A percentile compares a stretch with the other conserved stretches of the same genome.
Evolutionary conservation across 2,113 vertebrate species (phyloP).

Genomic region (Dissostichus mawsoni): DNA sequence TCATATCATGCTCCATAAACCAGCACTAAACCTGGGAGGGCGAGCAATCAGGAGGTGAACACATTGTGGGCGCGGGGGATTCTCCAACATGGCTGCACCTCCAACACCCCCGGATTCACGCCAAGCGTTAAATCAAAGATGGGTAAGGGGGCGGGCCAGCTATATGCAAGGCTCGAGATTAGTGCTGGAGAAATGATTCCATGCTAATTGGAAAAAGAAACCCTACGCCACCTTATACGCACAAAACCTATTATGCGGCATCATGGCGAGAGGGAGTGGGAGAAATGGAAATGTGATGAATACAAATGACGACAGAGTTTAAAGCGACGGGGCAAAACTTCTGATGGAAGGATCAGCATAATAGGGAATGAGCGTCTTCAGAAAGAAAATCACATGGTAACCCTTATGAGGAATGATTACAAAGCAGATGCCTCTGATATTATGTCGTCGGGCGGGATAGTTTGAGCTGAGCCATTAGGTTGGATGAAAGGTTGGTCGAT

Average conservation of each 20-base stretch:
- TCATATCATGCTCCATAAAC: conserved; percentile 82
- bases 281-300: conserved; percentile 70
- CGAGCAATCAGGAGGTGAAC: conserved; percentile 72
- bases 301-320: conserved; percentile 67
- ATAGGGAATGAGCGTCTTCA: conserved; percentile 57
- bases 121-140: conserved; percentile 79
- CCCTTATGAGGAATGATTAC: conserved; percentile 14
- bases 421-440: conserved; percentile 34
- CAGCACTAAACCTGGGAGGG: conserved; percentile 76
- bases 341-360: conserved; percentile 61
- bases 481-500: conserved; percentile 50
- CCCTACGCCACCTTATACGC: conserved; percentile 63
- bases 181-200: conserved; percentile 74
- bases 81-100: conserved; percentile 63
- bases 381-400: conserved; percentile 48
- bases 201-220: conserved; percentile 81
- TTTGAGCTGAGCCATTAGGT: conserved; percentile 45
- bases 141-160: conserved; percentile 43
- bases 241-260: conserved; percentile 69
- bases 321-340: conserved; percentile 60
- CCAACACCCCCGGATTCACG: conserved; percentile 56
- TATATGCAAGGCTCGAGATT: conserved; percentile 65
- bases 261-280: conserved; percentile 55
- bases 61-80: conserved; percentile 60
- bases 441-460: not conserved